phyloP scores from a whole-genome alignment of 2,113 vertebrate genomes.

The Colaptes auratus region DNA sequence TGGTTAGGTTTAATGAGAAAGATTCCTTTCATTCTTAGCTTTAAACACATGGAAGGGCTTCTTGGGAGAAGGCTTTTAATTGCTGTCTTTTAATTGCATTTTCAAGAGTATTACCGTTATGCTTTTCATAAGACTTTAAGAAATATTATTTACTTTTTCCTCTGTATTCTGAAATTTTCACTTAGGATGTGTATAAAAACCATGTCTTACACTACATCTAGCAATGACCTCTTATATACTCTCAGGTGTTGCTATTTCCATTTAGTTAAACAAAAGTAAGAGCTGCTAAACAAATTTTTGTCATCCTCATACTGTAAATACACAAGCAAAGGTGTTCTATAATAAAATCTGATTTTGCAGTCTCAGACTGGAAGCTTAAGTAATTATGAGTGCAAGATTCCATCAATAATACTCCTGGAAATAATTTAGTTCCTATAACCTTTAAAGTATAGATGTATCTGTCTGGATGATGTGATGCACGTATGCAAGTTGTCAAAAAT shows the following conservation, averaged over 20 bases:
- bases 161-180: background rate
- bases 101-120: background rate
- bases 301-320: background rate
- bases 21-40: background rate
- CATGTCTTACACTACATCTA: background rate
- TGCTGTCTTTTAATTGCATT: background rate
- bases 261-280: background rate
- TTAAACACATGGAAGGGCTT: background rate
- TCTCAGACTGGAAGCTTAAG: background rate
- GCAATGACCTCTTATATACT: background rate
- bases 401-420: background rate
- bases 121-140: background rate
- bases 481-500: background rate
- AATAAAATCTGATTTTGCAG: background rate
- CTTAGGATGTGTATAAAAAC: background rate
- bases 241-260: background rate
- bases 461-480: background rate
- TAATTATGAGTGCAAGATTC: background rate
- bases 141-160: background rate
- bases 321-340: background rate
- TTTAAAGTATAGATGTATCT: background rate
- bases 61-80: background rate
- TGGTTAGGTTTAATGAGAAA: background rate
- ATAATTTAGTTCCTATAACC: background rate
- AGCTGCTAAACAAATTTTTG: background rate